phyloP scores from a whole-genome alignment of 2,797 vertebrate species.

The Pogoniulus pusillus region DNA sequence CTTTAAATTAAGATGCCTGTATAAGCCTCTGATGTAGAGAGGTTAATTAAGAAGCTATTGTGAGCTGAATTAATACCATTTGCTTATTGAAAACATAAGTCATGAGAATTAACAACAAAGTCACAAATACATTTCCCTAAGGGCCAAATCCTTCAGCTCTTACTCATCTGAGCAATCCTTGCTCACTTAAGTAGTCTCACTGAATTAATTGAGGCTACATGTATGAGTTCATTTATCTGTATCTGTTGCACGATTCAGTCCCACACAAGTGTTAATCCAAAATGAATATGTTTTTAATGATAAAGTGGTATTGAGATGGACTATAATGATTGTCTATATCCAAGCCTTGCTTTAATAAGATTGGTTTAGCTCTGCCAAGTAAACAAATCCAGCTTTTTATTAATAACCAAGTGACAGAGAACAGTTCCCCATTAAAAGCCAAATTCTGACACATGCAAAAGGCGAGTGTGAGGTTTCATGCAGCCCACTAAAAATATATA shows the following conservation, averaged over 20 bases:
- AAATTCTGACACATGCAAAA: slow-evolving; percentile 6
- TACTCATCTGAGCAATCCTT: slow-evolving; percentile 35
- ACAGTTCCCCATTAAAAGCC: slow-evolving; percentile 26
- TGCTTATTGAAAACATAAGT: slow-evolving; percentile 70
- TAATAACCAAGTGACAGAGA: slow-evolving; percentile 42
- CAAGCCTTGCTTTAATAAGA: slow-evolving; percentile 59
- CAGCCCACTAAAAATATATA: neutral
- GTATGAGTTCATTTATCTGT: slow-evolving; percentile 9
- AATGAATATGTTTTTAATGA: slow-evolving; percentile 60
- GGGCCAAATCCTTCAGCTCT: slow-evolving; percentile 43
- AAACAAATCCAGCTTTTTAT: slow-evolving; percentile 37
- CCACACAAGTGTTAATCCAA: slow-evolving; percentile 31
- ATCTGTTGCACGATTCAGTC: neutral
- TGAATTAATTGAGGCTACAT: slow-evolving; percentile 53
- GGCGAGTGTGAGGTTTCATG: slow-evolving; percentile 9
- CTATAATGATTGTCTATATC: slow-evolving; percentile 24
- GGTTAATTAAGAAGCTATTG: slow-evolving; percentile 72
- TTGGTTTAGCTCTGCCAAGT: slow-evolving; percentile 32
- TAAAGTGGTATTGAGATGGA: slow-evolving; percentile 46
- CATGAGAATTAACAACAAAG: slow-evolving; percentile 68
- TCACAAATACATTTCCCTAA: slow-evolving; percentile 57
- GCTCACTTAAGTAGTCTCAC: neutral
- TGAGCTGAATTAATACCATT: slow-evolving; percentile 70
- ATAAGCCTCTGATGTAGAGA: slow-evolving; percentile 63
- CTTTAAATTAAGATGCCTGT: slow-evolving; percentile 70